Evolutionary conservation across 2,797 vertebrate species (phyloP).

Genomic region (Echeneis naucrates): DNA sequence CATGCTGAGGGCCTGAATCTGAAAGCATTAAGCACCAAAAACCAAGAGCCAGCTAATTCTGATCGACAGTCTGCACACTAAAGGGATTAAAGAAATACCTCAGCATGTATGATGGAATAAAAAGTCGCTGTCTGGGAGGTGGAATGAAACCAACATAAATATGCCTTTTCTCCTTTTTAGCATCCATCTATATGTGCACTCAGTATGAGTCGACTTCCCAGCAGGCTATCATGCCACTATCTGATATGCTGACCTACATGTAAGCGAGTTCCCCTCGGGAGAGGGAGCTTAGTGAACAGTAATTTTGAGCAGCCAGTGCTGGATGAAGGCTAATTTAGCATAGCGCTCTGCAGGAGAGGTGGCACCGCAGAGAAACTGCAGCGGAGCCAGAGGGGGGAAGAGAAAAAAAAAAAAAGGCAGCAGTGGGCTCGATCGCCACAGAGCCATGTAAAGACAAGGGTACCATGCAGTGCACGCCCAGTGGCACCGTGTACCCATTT

Average conservation of each 20-base stretch:
- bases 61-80: conserved; percentile 30
- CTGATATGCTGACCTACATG: conserved; percentile 78
- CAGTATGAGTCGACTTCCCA: conserved; percentile 48
- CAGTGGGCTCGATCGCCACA: conserved; percentile 3
- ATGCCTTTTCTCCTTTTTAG: conserved; percentile 5
- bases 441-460: conserved; percentile 34
- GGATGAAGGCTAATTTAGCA: conserved; percentile 58
- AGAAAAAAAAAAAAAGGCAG: conserved; percentile 18
- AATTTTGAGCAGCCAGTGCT: conserved; percentile 44
- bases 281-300: conserved; percentile 42
- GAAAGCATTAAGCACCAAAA: conserved; percentile 19
- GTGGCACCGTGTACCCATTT: conserved; percentile 29
- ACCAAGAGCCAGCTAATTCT: conserved; percentile 42
- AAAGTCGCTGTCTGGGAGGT: background rate
- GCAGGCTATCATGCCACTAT: conserved; percentile 53
- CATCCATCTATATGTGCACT: conserved; percentile 29
- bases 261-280: conserved; percentile 55
- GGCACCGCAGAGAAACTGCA: conserved; percentile 58
- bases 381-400: conserved; percentile 16
- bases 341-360: conserved; percentile 61
- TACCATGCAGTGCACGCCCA: conserved; percentile 12
- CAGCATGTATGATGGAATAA: conserved; percentile 6
- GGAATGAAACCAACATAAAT: conserved; percentile 18
- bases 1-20: conserved; percentile 22
- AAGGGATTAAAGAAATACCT: conserved; percentile 25